Percentiles rank a stretch among this genome's conserved stretches.
phyloP scores from a whole-genome alignment of 30 jellyfish, hydroid and myxozoan genomes.

The Hydra vulgaris region DNA sequence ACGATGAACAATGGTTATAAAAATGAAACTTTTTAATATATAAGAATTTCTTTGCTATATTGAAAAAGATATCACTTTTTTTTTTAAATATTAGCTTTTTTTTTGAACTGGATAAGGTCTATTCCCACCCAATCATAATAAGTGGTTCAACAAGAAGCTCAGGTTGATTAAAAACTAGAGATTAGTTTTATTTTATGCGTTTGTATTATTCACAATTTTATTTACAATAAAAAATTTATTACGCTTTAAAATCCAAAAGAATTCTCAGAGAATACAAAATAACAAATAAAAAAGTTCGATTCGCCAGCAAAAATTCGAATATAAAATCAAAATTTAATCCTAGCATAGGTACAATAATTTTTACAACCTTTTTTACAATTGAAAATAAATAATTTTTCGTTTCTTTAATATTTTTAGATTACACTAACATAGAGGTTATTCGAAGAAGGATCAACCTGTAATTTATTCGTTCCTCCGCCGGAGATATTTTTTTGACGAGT shows the following conservation, averaged over 20 bases:
- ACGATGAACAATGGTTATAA: neutral
- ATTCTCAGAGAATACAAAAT: neutral
- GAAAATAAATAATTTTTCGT: neutral
- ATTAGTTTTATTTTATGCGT: neutral
- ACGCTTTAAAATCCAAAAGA: neutral
- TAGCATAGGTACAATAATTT: neutral
- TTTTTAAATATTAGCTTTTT: too few species aligned
- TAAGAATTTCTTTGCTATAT: too few species aligned
- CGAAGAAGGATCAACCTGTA: conserved; percentile 44
- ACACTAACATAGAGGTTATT: neutral
- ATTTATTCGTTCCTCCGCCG: conserved; percentile 94
- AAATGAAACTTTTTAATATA: neutral
- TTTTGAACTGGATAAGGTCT: too few species aligned
- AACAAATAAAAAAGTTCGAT: neutral
- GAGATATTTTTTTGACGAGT: conserved; percentile 62
- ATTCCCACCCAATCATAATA: neutral
- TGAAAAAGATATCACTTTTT: too few species aligned
- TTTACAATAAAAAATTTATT: neutral
- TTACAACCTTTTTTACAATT: neutral
- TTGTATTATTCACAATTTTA: neutral
- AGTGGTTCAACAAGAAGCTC: neutral
- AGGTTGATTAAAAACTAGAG: neutral
- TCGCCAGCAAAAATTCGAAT: neutral
- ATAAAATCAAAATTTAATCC: neutral
- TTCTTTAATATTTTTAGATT: neutral